These are phyloP conservation scores for Urocolius indicus DNA, from an alignment of 2,113 vertebrate genomes.

Conservation along the genomic window DNA sequence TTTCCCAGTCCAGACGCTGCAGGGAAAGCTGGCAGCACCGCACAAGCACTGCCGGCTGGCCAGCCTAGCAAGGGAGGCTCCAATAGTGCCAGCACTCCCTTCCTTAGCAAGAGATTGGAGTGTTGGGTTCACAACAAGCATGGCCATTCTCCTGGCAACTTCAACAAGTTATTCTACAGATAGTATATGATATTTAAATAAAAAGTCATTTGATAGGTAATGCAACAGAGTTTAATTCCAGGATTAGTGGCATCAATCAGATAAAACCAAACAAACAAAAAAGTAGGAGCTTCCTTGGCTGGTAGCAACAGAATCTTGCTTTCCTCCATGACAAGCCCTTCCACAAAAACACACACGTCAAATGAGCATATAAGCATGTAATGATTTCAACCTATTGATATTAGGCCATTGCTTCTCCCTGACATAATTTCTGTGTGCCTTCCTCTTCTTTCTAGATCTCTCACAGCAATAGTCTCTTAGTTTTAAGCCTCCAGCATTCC, in stretches of 20 bases:
- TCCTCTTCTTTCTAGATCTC: not conserved
- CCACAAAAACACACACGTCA: not conserved
- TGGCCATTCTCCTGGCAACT: not conserved
- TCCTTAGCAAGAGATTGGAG: accelerated
- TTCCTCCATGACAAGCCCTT: not conserved
- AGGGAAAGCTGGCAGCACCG: not conserved
- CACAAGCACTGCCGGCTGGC: not conserved
- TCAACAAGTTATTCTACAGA: not conserved
- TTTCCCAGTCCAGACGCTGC: not conserved
- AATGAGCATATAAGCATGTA: not conserved
- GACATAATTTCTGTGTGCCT: not conserved
- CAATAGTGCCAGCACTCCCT: not conserved
- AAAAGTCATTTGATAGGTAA: not conserved
- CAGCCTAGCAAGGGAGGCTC: not conserved
- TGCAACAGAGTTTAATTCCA: not conserved
- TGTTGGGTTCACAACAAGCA: accelerated
- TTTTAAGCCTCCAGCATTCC: not conserved
- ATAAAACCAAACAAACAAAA: not conserved
- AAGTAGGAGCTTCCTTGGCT: not conserved
- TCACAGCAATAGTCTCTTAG: not conserved
- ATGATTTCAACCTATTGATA: not conserved
- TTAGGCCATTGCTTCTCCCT: not conserved
- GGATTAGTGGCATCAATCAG: not conserved
- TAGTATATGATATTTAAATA: not conserved
- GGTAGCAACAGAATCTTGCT: not conserved